Evolutionary conservation across 2,797 vertebrate genomes (phyloP).

Genomic region (Sebastes aleutianus): DNA sequence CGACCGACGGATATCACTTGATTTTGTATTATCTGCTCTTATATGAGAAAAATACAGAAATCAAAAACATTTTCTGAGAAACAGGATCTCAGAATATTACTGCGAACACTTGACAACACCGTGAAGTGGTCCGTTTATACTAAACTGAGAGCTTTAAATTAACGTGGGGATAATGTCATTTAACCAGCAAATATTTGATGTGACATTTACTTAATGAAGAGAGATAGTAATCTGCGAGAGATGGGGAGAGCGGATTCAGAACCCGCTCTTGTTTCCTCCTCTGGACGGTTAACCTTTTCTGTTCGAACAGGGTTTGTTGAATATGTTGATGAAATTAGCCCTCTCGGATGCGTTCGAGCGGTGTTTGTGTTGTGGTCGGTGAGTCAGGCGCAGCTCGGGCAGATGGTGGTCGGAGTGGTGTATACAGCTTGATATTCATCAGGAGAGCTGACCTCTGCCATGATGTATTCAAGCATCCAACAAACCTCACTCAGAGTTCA

Average conservation of each 20-base stretch:
- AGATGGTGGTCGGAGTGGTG: conserved; percentile 78
- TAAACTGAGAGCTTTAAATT: conserved; percentile 20
- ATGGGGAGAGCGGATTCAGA: conserved; percentile 26
- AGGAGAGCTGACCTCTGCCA: conserved; percentile 69
- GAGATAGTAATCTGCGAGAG: conserved; percentile 64
- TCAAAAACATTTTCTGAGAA: not conserved
- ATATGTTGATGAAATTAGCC: conserved; percentile 87
- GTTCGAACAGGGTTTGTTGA: conserved; percentile 68
- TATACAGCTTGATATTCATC: conserved; percentile 83
- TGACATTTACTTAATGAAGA: conserved; percentile 72
- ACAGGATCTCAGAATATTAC: not conserved
- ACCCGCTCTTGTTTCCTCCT: conserved; percentile 57
- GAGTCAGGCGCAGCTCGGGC: conserved; percentile 70
- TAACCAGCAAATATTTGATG: conserved; percentile 45
- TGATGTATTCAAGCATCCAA: conserved; percentile 56
- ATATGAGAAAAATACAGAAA: not conserved
- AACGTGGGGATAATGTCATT: conserved; percentile 24
- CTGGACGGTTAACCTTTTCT: conserved; percentile 70
- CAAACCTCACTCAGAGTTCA: conserved; percentile 55
- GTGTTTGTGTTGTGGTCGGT: conserved; percentile 69
- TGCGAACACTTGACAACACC: not conserved
- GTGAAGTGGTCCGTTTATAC: not conserved
- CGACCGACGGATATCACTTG: not conserved
- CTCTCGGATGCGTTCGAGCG: conserved; percentile 43
- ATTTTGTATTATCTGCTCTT: not conserved